phyloP scores from a whole-genome alignment of 2,797 vertebrate genomes.

The Erpetoichthys calabaricus region DNA sequence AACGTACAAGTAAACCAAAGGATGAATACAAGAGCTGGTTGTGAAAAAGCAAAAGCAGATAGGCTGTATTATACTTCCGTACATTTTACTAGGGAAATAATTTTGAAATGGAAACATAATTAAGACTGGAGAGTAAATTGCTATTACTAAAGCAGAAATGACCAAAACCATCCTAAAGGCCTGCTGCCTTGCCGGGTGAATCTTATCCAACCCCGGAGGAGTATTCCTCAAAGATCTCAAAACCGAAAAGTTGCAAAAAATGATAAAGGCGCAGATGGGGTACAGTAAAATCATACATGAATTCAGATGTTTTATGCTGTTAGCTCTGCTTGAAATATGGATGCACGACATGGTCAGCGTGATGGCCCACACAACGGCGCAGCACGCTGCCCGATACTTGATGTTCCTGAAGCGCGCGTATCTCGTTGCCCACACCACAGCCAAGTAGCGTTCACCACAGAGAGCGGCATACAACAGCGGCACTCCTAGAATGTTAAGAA shows the following conservation, averaged over 20 bases:
- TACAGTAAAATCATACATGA: constrained; percentile 31
- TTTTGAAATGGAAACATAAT: constrained; percentile 49
- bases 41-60: constrained; percentile 52
- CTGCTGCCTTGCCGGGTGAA: constrained; percentile 56
- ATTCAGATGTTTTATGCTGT: too few relatives aligned
- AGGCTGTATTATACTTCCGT: constrained; percentile 46
- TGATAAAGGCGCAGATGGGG: constrained; percentile 40
- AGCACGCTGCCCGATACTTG: constrained; percentile 29
- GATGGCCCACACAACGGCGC: constrained; percentile 34
- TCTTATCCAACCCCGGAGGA: constrained; percentile 36
- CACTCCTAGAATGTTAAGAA: constrained; percentile 43
- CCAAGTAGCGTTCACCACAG: constrained; percentile 58
- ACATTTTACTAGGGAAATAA: constrained; percentile 39
- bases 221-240: constrained; percentile 40
- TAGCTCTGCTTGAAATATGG: too few relatives aligned
- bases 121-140: constrained; percentile 54
- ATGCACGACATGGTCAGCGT: too few relatives aligned
- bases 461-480: constrained; percentile 54
- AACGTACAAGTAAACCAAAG: constrained; percentile 49
- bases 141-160: constrained; percentile 51
- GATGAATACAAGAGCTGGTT: constrained; percentile 60
- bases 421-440: constrained; percentile 28
- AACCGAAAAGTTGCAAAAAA: constrained; percentile 49
- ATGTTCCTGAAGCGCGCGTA: constrained; percentile 51
- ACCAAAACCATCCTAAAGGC: constrained; percentile 57